These are phyloP conservation scores for Galerucella nymphaeae DNA, from an alignment of 2,888 invertebrate species.

Conservation along the genomic window DNA sequence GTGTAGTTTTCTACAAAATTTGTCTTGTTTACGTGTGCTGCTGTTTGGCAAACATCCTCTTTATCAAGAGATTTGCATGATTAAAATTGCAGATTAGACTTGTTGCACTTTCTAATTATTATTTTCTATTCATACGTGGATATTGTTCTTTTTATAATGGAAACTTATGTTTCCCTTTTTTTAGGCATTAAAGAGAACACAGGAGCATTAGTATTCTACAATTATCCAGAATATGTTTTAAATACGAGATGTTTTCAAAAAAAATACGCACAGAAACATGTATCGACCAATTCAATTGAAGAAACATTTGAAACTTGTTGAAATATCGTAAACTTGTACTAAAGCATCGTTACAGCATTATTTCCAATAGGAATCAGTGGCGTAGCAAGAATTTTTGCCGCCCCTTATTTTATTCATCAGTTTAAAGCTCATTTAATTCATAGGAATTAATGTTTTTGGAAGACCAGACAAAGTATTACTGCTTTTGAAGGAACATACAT, in stretches of 20 bases:
- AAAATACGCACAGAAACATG: neutral
- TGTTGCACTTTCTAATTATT: conserved; percentile 46
- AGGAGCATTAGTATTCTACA: neutral
- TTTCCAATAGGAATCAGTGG: too few species aligned
- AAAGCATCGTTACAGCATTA: too few species aligned
- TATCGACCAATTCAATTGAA: neutral
- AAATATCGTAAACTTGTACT: too few species aligned
- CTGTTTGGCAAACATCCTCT: conserved; percentile 48
- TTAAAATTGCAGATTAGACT: conserved; percentile 49
- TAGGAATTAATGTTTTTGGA: too few species aligned
- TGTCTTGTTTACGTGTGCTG: conserved; percentile 58
- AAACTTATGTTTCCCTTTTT: conserved; percentile 22
- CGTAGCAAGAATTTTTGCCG: too few species aligned
- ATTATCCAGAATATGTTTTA: neutral
- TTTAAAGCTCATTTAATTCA: too few species aligned
- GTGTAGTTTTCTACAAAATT: conserved; percentile 62
- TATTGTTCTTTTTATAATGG: conserved; percentile 27
- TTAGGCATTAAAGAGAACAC: neutral
- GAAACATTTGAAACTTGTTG: neutral
- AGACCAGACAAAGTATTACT: too few species aligned
- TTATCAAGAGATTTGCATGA: conserved; percentile 46
- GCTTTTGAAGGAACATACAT: too few species aligned
- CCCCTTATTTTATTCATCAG: too few species aligned
- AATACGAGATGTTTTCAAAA: neutral
- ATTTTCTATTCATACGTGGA: conserved; percentile 32